Conservation (phyloP, 2,113 vertebrate species). For the Rhombomys opimus region DNA sequence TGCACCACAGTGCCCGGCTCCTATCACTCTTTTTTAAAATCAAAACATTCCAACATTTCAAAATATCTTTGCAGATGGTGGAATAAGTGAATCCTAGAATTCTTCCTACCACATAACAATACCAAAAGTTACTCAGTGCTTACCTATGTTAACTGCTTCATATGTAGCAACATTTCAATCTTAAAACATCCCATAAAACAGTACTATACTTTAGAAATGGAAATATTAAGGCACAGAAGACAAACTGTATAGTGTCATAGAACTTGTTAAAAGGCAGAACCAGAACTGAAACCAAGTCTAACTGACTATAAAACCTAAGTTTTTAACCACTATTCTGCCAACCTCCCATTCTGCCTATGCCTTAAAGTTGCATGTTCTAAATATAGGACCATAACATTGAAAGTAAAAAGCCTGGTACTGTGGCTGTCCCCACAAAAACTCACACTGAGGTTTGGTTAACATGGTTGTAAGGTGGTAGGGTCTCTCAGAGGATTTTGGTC, state of each 20-base stretch:
- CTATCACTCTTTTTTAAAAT: constrained; percentile 27
- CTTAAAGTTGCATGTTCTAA: neutral
- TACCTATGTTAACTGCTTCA: neutral
- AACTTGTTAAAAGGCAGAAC: neutral
- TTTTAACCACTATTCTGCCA: neutral
- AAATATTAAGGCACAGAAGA: constrained; percentile 5
- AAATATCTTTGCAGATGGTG: constrained; percentile 42
- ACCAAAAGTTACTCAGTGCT: neutral
- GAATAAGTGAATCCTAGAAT: constrained; percentile 46
- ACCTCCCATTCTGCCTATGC: neutral
- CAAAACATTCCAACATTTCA: constrained; percentile 51
- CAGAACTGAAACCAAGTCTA: neutral
- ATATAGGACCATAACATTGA: neutral
- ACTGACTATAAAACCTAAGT: neutral
- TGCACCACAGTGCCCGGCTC: no score
- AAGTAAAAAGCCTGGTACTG: neutral
- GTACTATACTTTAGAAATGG: neutral
- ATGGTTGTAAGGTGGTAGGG: neutral
- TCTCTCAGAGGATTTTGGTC: neutral
- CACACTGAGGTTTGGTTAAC: neutral
- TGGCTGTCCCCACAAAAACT: neutral
- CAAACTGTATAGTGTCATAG: neutral
- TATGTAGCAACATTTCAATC: neutral
- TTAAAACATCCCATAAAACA: neutral
- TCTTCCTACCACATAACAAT: neutral